Evolutionary conservation across 2,113 vertebrate species (phyloP).

Genomic region (Malurus elegans): DNA sequence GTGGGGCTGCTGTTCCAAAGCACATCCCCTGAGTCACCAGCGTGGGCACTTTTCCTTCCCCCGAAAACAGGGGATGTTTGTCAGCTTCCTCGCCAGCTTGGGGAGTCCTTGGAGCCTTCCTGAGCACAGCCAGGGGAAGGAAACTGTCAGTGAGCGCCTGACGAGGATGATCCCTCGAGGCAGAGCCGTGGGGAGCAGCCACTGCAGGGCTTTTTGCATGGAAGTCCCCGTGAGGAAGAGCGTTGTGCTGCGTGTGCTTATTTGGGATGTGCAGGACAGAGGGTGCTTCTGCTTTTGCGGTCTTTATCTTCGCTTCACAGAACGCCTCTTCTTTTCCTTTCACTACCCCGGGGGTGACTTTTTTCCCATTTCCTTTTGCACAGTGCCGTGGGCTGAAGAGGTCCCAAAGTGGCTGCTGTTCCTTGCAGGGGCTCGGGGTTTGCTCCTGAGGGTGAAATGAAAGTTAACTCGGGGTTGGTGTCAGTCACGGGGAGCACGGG

Average conservation of each 20-base stretch:
- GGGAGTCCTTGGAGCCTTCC: not conserved
- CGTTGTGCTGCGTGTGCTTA: not conserved
- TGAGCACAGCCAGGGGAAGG: not conserved
- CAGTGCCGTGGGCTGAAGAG: not conserved
- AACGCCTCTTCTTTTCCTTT: conserved; percentile 37
- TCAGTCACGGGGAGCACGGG: accelerated
- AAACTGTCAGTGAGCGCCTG: not conserved
- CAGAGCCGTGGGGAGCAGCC: not conserved
- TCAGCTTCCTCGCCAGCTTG: not conserved
- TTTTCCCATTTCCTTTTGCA: conserved; percentile 36
- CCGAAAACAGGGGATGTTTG: accelerated
- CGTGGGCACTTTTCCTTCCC: not conserved
- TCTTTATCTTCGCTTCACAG: not conserved
- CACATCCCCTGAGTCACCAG: accelerated
- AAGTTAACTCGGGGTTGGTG: not conserved
- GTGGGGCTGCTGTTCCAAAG: not conserved
- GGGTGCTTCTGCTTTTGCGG: conserved; percentile 35
- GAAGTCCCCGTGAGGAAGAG: not conserved
- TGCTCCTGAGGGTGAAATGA: not conserved
- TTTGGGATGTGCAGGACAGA: not conserved
- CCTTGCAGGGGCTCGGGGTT: not conserved
- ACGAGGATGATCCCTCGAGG: accelerated
- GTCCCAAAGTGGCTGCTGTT: not conserved
- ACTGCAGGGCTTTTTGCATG: not conserved
- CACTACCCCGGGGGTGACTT: not conserved